These are phyloP conservation scores for Teleogryllus occipitalis DNA, from an alignment of 1,140 invertebrate species.

Conservation along the genomic window DNA sequence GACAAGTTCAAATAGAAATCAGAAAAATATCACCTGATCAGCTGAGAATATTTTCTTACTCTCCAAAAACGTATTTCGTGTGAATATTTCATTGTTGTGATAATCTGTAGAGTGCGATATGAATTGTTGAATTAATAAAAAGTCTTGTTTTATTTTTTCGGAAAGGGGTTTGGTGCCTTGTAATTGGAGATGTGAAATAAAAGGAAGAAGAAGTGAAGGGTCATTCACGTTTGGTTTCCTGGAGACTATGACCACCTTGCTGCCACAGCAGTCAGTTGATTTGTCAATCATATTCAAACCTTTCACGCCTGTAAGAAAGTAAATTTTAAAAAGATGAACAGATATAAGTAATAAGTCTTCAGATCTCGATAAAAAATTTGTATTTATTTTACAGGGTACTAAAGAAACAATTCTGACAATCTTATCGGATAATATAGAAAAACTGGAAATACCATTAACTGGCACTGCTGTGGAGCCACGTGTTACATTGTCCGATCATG, in stretches of 20 bases:
- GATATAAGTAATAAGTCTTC: neutral
- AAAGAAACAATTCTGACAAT: constrained; percentile 31
- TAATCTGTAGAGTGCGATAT: too few species aligned
- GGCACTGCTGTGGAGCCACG: constrained; percentile 34
- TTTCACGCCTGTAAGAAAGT: constrained; percentile 7
- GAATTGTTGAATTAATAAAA: neutral
- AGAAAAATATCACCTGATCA: too few species aligned
- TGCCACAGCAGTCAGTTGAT: neutral
- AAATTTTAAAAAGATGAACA: neutral
- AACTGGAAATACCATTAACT: constrained; percentile 28
- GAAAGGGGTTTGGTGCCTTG: constrained; percentile 36
- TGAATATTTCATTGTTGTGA: too few species aligned
- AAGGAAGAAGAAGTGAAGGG: neutral
- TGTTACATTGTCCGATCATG: constrained; percentile 31
- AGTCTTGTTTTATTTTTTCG: neutral
- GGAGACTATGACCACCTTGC: neutral
- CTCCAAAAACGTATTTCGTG: too few species aligned
- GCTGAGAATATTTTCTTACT: too few species aligned
- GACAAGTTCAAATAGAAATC: too few species aligned
- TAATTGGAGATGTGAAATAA: constrained; percentile 31
- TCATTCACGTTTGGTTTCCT: neutral
- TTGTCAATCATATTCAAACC: neutral
- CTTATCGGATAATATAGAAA: constrained; percentile 30
- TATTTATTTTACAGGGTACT: constrained; percentile 22
- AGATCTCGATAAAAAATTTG: neutral